A percentile compares a stretch with the other conserved stretches of the same genome.
Evolutionary conservation across 2,888 invertebrate genomes (phyloP).

Genomic region (Mythimna lalbum): DNA sequence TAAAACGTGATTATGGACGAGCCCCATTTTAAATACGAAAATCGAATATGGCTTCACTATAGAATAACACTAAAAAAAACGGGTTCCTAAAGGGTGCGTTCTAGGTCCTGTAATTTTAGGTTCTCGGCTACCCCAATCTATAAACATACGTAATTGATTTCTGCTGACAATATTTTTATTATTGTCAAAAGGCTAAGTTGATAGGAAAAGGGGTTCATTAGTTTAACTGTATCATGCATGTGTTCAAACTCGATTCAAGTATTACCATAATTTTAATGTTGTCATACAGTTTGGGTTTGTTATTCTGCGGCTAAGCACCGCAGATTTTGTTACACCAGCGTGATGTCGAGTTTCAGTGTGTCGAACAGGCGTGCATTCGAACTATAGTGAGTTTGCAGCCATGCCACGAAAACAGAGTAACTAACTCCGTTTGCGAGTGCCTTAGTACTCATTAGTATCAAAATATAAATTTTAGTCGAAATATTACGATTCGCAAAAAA

Average conservation of each 20-base stretch:
- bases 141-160: background rate
- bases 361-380: too few species aligned
- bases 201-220: background rate
- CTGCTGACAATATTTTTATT: background rate
- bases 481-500: too few species aligned
- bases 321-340: too few species aligned
- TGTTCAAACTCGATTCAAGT: too few species aligned
- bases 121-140: background rate
- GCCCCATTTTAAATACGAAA: background rate
- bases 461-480: background rate
- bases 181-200: background rate
- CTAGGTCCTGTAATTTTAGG: background rate
- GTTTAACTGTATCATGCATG: background rate
- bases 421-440: background rate
- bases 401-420: too few species aligned
- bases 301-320: background rate
- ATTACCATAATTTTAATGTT: background rate
- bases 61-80: background rate
- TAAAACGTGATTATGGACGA: background rate
- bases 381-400: too few species aligned
- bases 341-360: too few species aligned
- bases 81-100: slow-evolving; percentile 18
- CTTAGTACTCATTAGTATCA: background rate
- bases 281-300: background rate
- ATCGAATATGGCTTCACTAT: background rate